Evolutionary conservation across 1,140 invertebrate genomes (phyloP).

Genomic region (Pteromalus puparum): DNA sequence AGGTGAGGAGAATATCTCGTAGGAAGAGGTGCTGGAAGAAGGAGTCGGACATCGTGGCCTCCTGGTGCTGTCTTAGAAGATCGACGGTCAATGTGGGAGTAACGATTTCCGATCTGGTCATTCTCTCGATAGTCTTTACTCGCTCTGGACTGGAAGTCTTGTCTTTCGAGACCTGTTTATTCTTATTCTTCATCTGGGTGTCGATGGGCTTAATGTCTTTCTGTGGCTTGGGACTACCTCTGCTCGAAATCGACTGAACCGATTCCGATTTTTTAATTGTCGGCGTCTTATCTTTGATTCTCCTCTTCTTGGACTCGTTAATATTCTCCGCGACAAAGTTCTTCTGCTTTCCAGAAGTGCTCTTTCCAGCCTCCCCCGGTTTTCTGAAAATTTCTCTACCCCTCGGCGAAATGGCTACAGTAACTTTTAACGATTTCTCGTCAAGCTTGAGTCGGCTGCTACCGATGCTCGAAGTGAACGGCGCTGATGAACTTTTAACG

Average conservation of each 20-base stretch:
- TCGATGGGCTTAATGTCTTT: background rate
- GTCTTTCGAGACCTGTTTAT: constrained; percentile 56
- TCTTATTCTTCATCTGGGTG: constrained; percentile 54
- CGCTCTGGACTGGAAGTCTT: constrained; percentile 55
- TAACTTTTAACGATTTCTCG: constrained; percentile 73
- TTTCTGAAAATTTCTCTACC: constrained; percentile 72
- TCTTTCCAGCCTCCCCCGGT: constrained; percentile 18
- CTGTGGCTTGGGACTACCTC: background rate
- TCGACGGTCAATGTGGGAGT: constrained; percentile 66
- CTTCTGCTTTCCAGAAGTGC: background rate
- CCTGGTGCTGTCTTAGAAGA: constrained; percentile 76
- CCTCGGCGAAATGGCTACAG: constrained; percentile 73
- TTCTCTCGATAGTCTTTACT: constrained; percentile 2
- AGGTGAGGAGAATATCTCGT: constrained; percentile 68
- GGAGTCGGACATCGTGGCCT: constrained; percentile 77
- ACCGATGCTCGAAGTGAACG: constrained; percentile 63
- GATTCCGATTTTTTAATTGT: constrained; percentile 63
- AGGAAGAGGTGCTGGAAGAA: constrained; percentile 85
- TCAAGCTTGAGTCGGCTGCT: constrained; percentile 63
- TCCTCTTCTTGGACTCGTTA: constrained; percentile 52
- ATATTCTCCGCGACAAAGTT: constrained; percentile 16
- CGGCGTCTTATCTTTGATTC: constrained; percentile 58
- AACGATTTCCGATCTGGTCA: constrained; percentile 39
- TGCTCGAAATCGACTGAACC: constrained; percentile 48
- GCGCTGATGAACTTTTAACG: constrained; percentile 69